A percentile compares a stretch with the other conserved stretches of the same genome.
Evolutionary conservation across 2,113 vertebrate genomes (phyloP).

Genomic region (Hippoglossus stenolepis): DNA sequence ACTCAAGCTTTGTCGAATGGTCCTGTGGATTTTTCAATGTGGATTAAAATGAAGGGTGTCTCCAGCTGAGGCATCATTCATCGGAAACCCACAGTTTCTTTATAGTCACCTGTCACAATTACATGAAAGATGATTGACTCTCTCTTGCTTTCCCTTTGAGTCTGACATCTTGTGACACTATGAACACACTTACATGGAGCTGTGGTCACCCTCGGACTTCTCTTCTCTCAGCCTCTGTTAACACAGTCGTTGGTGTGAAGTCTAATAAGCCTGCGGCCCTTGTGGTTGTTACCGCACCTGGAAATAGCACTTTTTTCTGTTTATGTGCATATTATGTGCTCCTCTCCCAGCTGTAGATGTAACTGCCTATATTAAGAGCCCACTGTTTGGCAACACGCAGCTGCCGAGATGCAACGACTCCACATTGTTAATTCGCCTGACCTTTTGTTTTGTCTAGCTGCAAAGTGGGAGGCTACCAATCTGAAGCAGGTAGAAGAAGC

Average conservation of each 20-base stretch:
- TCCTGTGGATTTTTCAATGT: too few relatives aligned
- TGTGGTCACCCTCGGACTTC: conserved; percentile 31
- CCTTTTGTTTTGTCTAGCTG: conserved; percentile 76
- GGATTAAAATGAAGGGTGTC: too few relatives aligned
- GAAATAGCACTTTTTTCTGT: conserved; percentile 54
- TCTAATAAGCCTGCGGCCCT: conserved; percentile 58
- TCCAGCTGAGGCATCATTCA: too few relatives aligned
- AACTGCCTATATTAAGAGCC: conserved; percentile 51
- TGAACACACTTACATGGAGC: conserved; percentile 4
- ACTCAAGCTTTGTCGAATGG: too few relatives aligned
- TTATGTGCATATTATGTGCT: conserved; percentile 30
- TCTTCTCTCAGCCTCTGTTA: conserved; percentile 32
- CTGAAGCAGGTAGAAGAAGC: conserved; percentile 78
- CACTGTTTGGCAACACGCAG: conserved; percentile 66
- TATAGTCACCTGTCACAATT: not conserved
- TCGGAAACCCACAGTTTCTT: not conserved
- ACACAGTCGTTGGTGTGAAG: conserved; percentile 52
- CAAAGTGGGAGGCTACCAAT: conserved; percentile 69
- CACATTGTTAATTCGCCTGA: conserved; percentile 70
- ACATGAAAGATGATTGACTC: not conserved
- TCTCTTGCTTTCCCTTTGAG: not conserved
- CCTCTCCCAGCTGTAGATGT: conserved; percentile 37
- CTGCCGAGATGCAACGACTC: conserved; percentile 52
- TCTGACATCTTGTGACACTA: conserved; percentile 8
- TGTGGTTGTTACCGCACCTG: conserved; percentile 56